These are phyloP conservation scores for Aphrophora alni DNA, from an alignment of 2,888 invertebrate genomes.

Conservation along the genomic window DNA sequence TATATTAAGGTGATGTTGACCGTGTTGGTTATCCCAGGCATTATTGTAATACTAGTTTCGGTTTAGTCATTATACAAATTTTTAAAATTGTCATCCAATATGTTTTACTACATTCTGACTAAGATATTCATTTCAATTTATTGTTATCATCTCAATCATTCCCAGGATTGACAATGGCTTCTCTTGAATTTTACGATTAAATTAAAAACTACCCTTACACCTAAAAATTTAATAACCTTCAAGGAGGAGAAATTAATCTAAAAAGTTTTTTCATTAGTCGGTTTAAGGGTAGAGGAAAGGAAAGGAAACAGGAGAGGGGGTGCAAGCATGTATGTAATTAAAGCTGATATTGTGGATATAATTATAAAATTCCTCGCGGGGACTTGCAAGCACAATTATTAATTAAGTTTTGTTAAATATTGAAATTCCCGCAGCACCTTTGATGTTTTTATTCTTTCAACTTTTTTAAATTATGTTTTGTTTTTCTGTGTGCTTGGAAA, in stretches of 20 bases:
- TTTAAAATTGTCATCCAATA: no score
- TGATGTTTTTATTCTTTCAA: conserved; percentile 4
- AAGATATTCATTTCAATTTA: no score
- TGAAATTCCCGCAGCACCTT: conserved; percentile 1
- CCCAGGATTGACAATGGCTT: neutral
- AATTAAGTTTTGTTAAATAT: conserved; percentile 9
- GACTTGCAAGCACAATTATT: conserved; percentile 4
- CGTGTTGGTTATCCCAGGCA: no score
- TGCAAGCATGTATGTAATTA: conserved; percentile 2
- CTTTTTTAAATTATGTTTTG: neutral
- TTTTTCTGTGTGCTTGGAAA: neutral
- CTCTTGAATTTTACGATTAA: neutral
- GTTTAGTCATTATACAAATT: no score
- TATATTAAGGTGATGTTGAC: no score
- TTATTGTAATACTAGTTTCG: no score
- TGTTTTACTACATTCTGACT: no score
- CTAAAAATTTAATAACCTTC: conserved; percentile 38
- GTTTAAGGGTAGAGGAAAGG: conserved; percentile 32
- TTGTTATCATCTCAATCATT: neutral
- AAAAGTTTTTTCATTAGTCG: conserved; percentile 39
- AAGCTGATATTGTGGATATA: neutral
- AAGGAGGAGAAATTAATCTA: conserved; percentile 39
- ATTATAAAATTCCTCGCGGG: conserved; percentile 6
- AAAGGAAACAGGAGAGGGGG: neutral
- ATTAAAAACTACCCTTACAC: conserved; percentile 9